phyloP scores from a whole-genome alignment of 2,888 invertebrate genomes.

The Nymphalis polychloros region DNA sequence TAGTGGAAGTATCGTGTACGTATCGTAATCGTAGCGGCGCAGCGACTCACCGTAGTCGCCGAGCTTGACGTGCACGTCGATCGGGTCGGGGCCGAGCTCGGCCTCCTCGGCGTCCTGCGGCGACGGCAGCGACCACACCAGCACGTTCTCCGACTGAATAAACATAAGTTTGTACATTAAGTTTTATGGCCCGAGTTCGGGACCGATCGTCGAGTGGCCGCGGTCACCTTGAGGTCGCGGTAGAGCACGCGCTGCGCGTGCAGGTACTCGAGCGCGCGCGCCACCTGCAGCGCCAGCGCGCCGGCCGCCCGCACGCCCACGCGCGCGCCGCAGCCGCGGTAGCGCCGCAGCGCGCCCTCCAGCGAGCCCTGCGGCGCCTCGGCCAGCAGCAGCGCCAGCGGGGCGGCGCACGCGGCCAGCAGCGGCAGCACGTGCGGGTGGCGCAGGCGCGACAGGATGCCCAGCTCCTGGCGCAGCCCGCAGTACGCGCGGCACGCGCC shows the following conservation, averaged over 20 bases:
- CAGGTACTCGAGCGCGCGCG: conserved; percentile 96
- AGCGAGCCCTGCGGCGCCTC: conserved; percentile 95
- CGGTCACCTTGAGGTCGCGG: conserved; percentile 84
- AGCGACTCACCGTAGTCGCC: conserved; percentile 92
- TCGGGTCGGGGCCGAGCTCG: conserved; percentile 73
- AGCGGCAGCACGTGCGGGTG: conserved; percentile 97
- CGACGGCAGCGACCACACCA: conserved; percentile 97
- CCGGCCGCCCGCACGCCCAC: conserved; percentile 91
- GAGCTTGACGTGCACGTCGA: conserved; percentile 91
- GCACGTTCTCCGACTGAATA: conserved; percentile 96
- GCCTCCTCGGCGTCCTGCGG: conserved; percentile 83
- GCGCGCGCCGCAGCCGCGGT: conserved; percentile 91
- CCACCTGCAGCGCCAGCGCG: conserved; percentile 93
- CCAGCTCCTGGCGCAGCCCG: conserved; percentile 96
- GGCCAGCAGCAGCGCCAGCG: conserved; percentile 93
- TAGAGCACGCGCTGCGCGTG: conserved; percentile 97
- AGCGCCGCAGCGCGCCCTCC: conserved; percentile 91
- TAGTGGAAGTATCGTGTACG: too few species aligned
- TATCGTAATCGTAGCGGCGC: too few species aligned
- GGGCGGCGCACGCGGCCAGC: conserved; percentile 93
- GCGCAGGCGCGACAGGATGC: conserved; percentile 90
- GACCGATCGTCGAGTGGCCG: too few species aligned
- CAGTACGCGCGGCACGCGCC: conserved; percentile 98
- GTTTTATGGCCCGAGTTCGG: too few species aligned
- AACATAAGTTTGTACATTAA: neutral